Base-by-base conservation (phyloP, 2,113 vertebrate genomes). In the Sarotherodon lohbergeri region DNA sequence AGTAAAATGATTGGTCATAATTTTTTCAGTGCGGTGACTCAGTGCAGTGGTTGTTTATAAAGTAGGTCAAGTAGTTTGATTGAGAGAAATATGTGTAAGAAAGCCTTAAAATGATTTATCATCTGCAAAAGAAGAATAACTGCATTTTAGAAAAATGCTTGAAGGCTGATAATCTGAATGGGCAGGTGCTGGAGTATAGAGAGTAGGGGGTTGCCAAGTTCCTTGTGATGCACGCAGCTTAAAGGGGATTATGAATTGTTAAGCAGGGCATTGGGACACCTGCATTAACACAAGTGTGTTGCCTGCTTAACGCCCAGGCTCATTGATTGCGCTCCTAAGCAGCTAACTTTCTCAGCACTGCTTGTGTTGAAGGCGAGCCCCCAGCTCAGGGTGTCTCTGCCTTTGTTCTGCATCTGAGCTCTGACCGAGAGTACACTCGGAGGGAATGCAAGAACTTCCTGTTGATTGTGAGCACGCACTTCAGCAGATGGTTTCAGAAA, bases 371-470 rank as follows among this genome's bases (percentile, higher is more conserved):
- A 78, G 55, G 78, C 61, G 3, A 89, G 88, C 81, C 90, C 84
- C 83, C 66, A 36, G 86, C 36, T 91, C 19, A 2, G 87, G 83
- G 80, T 41, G 88, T 79, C 68, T 89, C 46, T 81, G 80, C 36
- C 27, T 85, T 50, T 50, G 80, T 43, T 89, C 66, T 50, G 85
- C 9, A 13, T n/a, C 68, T 86, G 56, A 46, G 86, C 89, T 66
- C 50, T 92, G 94, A 87, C 91, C 91, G 59, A 89, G 27, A 88
- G 88, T 95, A 84, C 92, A 94, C 93, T 94, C 80, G 9, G 46
- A 73, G 88, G 90, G 93, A 95, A 95, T 93, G 91, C 24, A 13
- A 90, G 88, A 87, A 85, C 93, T 94, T 95, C 95, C 95, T 95
- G 94, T 91, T 86, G 82, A 90, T 81, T 34, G 39, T 46, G 48